Evolutionary conservation across 2,113 vertebrate genomes (phyloP), one percentile per base, ranked within the genome.

Genomic region (Uropsilus gracilis): DNA sequence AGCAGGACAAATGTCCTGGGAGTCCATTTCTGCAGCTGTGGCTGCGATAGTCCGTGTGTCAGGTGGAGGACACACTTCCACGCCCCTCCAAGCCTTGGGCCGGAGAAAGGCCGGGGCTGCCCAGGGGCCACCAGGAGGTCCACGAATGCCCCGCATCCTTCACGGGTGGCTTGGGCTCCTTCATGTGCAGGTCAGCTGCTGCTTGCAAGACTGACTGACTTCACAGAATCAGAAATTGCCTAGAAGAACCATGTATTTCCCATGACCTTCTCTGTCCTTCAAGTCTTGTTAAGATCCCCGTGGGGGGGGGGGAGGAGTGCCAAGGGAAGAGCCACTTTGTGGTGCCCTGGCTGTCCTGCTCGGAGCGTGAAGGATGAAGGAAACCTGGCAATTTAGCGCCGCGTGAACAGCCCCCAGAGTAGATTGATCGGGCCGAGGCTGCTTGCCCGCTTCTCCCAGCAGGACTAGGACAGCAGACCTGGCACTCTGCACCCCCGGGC

Each of bases 251-350:
- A 13, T 32, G 63, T 50, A 5, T 93, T 86, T 94, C 78, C 78
- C 9, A 3, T 73, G 83, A 95, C 96, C 94, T 94, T 92, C 78
- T 37, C 71, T 24, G 95, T 95, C 91, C 93, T 78, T 92, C 82
- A 28, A 26, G 82, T 50, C 91, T 73, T 85, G 63, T 66, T 30
- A 48, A 89, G 94, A 75, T 69, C 64, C 86, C 55, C 94, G 12
- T 37, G 78, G 39, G 89, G 89, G 91, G 90, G 63, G 39, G 39
- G 46, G 75, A 6, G 89, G n/a, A n/a, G n/a, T n/a, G n/a, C n/a
- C n/a, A n/a, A 89, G 86, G 55, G 89, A 91, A 88, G 78, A 69
- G 61, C 13, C 48, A n/a, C 46, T 91, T 91, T 95, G 93, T 34
- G 44, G 39, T 44, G 0, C 42, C 39, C 86, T 94, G 61, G 86